Evolutionary conservation across 2,113 vertebrate species (phyloP).

Genomic region (Gopherus evgoodei): DNA sequence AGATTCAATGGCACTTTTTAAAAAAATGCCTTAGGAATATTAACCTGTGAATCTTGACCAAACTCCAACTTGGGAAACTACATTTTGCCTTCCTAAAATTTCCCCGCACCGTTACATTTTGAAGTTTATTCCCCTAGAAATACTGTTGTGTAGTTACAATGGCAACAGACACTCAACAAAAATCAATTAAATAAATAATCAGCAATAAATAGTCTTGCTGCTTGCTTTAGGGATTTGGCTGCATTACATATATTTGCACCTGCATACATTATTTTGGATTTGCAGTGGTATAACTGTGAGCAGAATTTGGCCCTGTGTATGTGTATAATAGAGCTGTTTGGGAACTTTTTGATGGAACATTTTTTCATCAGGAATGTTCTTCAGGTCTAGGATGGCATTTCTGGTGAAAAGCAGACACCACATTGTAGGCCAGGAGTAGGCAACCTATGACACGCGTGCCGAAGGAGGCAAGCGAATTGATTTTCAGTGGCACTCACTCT

Average conservation of each 20-base stretch:
- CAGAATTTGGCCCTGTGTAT: fast-evolving
- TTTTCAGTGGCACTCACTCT: no score
- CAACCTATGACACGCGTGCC: no score
- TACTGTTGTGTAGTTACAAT: background rate
- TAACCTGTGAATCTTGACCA: slow-evolving; percentile 28
- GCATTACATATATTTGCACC: fast-evolving
- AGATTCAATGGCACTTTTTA: slow-evolving; percentile 31
- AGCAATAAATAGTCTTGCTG: background rate
- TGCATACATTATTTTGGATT: background rate
- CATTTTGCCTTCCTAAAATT: background rate
- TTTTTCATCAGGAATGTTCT: background rate
- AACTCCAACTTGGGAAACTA: slow-evolving; percentile 24
- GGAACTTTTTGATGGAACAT: background rate
- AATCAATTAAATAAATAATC: background rate
- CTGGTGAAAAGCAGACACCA: background rate
- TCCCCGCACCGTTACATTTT: background rate
- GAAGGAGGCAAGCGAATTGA: no score
- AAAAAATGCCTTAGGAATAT: background rate
- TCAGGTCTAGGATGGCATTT: background rate
- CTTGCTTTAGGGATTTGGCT: background rate
- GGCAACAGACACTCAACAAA: background rate
- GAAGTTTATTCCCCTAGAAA: slow-evolving; percentile 6
- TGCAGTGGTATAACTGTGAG: background rate
- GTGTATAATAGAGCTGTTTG: background rate
- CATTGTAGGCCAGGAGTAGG: no score